Conservation (phyloP, 30 jellyfish, hydroid and myxozoan species). For the Chironex yamaguchii region DNA sequence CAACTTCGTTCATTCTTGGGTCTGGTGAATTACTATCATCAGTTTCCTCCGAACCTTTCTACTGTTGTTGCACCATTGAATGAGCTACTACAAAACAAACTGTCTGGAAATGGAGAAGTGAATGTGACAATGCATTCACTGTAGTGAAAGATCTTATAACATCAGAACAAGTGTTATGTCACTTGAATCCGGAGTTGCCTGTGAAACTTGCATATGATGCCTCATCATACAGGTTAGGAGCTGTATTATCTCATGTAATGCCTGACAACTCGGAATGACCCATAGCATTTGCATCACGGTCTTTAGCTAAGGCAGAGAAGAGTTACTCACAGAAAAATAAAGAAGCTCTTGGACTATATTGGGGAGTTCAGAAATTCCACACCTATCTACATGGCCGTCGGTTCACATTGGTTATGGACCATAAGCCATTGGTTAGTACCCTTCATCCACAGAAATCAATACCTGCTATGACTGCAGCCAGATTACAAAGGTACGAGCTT, state of each 20-base stretch:
- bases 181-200: conserved; percentile 44
- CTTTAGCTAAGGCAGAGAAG: conserved; percentile 10
- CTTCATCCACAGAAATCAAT: too few species aligned
- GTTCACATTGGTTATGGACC: too few species aligned
- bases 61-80: neutral
- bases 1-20: too few species aligned
- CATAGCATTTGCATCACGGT: conserved; percentile 8
- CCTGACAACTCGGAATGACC: neutral
- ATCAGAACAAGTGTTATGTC: neutral
- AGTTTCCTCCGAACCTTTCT: neutral
- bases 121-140: neutral
- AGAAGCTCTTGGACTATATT: too few species aligned
- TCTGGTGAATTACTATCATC: conserved; percentile 17
- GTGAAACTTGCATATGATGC: conserved; percentile 26
- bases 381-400: too few species aligned
- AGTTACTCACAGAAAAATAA: conserved; percentile 8
- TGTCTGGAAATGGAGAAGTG: conserved; percentile 6
- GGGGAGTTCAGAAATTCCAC: too few species aligned
- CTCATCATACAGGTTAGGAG: conserved; percentile 47
- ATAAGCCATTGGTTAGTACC: too few species aligned
- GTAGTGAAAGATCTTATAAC: neutral
- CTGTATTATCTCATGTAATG: conserved; percentile 39
- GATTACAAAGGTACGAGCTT: too few species aligned
- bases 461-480: too few species aligned
- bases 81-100: neutral